phyloP scores from a whole-genome alignment of 2,797 vertebrate genomes.

The Lacerta viridis region DNA sequence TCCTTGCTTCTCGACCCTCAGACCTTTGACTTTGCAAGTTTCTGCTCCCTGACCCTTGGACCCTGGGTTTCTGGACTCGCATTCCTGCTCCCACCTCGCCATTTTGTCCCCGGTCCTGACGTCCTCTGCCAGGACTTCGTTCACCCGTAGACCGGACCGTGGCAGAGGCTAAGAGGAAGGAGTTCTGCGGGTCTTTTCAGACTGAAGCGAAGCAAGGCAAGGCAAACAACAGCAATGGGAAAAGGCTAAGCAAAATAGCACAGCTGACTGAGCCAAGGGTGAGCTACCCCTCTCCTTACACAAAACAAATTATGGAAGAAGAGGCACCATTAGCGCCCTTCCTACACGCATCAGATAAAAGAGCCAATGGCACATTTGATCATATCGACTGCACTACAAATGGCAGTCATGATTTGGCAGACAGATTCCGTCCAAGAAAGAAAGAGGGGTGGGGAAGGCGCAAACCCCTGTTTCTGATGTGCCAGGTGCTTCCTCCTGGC shows the following conservation, averaged over 20 bases:
- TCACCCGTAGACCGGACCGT: too few relatives aligned
- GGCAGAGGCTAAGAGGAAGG: background rate
- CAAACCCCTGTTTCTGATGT: background rate
- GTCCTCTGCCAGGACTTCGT: too few relatives aligned
- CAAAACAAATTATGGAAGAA: background rate
- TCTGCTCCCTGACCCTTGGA: too few relatives aligned
- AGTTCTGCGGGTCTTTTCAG: background rate
- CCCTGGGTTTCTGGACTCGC: too few relatives aligned
- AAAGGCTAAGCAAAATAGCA: background rate
- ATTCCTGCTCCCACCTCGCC: too few relatives aligned
- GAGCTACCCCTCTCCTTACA: background rate
- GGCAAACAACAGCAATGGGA: too few relatives aligned
- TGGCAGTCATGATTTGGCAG: background rate
- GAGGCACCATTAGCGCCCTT: background rate
- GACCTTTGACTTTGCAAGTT: too few relatives aligned
- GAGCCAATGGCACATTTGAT: background rate
- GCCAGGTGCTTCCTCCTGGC: slow-evolving; percentile 9
- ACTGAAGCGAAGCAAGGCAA: too few relatives aligned
- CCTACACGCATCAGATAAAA: background rate
- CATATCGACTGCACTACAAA: background rate
- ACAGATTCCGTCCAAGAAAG: background rate
- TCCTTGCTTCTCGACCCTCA: too few relatives aligned
- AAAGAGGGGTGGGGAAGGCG: background rate
- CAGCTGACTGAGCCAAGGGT: background rate
- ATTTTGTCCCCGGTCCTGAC: too few relatives aligned